Conservation (phyloP, 2,888 invertebrate species). For the Macroteleia sp. region DNA sequence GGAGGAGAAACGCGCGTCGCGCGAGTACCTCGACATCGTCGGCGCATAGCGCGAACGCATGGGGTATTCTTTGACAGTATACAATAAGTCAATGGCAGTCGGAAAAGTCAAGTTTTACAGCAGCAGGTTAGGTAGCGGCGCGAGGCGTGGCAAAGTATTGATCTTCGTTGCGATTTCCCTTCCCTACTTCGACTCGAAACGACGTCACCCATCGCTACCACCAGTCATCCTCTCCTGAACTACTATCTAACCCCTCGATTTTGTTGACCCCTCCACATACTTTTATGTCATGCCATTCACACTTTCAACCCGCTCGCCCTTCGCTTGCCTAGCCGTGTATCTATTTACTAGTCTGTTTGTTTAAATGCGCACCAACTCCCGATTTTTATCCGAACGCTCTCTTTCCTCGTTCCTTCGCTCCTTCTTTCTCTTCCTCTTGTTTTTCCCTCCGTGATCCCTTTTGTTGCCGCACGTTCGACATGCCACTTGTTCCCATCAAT, state of each 20-base stretch:
- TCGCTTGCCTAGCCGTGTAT: not conserved
- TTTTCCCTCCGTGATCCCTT: not conserved
- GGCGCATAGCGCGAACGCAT: constrained; percentile 4
- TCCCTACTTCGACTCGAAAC: constrained; percentile 71
- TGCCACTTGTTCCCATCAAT: not conserved
- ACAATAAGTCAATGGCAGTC: constrained; percentile 52
- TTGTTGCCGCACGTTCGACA: not conserved
- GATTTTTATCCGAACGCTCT: not conserved
- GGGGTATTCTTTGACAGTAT: constrained; percentile 41
- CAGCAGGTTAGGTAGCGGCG: constrained; percentile 73
- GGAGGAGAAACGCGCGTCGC: not conserved
- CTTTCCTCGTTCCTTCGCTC: not conserved
- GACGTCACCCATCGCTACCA: constrained; percentile 77
- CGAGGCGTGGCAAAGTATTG: constrained; percentile 83
- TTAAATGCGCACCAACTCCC: not conserved
- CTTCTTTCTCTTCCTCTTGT: not conserved
- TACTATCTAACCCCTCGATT: constrained; percentile 48
- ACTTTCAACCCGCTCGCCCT: constrained; percentile 53
- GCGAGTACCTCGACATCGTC: not conserved
- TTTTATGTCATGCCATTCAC: constrained; percentile 27
- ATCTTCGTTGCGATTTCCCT: constrained; percentile 78
- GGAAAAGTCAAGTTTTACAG: constrained; percentile 72
- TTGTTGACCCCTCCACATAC: constrained; percentile 37
- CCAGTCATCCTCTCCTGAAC: constrained; percentile 65
- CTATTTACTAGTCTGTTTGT: constrained; percentile 17